Evolutionary conservation across 2,888 invertebrate genomes (phyloP), one percentile per base, ranked within the genome.

Genomic region (Dascillus cervinus): DNA sequence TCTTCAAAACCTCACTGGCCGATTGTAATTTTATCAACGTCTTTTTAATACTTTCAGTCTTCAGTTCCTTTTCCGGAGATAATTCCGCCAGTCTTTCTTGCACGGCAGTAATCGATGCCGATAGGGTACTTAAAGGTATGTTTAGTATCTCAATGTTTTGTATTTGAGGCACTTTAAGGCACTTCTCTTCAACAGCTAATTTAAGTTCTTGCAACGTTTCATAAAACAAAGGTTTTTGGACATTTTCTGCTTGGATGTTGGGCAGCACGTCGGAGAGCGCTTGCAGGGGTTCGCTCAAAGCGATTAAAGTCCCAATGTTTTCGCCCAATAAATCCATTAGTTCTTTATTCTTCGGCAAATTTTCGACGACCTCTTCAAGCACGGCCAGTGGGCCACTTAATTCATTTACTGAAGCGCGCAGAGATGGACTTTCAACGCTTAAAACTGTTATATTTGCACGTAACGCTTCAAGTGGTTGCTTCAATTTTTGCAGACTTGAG

Each of bases 71-170:
- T 12, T 43, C 32, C 24, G 34, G 39, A 33, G 40, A 42, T 13
- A 34, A n/a, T n/a, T n/a, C n/a, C n/a, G n/a, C 19, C 11, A 44
- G 21, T 11, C 15, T 26, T 11, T 43, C 35, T 26, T 41, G 39
- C 10, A 36, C 40, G 26, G 46, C 37, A 21, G 43, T 40, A 19
- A 49, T 34, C 3, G 46, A 13, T 12, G 38, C 41, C 26, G 37
- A 27, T 11, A 55, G 25, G 33, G 41, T 43, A 37, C 46, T 32
- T 12, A 53, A 26, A 3, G 50, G 49, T 22, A 39, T 29, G 12
- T 30, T 29, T 4, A 49, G 15, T 13, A 27, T 15, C 13, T 38
- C 32, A 13, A 47, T 28, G 8, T 23, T 15, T 14, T 29, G 19
- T 15, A 17, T 13, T 30, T 27, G n/a, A 0, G 27, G 21, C 17